Conservation (phyloP, 2,888 invertebrate species). For the Tachina grossa region DNA sequence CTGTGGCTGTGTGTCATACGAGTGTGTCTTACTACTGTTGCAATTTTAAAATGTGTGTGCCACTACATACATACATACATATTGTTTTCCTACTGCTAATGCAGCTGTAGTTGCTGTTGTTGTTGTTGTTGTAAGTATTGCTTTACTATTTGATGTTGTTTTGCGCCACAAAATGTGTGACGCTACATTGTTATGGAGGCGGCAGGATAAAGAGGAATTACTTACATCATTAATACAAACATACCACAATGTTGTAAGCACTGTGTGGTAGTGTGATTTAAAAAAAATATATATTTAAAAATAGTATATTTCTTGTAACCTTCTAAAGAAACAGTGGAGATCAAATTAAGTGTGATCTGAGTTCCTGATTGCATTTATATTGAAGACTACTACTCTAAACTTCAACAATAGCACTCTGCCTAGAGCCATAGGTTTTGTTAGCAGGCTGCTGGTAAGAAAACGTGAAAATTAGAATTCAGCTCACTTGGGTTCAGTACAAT, state of each 20-base stretch:
- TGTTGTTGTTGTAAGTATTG: constrained; percentile 38
- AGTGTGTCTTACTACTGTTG: constrained; percentile 11
- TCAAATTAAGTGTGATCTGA: neutral
- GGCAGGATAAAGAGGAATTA: constrained; percentile 40
- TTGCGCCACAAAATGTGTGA: constrained; percentile 62
- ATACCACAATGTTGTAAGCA: constrained; percentile 55
- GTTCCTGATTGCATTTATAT: no score
- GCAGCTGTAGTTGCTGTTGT: constrained; percentile 13
- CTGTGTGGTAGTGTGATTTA: constrained; percentile 21
- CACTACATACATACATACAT: neutral
- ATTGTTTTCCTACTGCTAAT: neutral
- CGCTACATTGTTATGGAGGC: constrained; percentile 33
- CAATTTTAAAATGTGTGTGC: constrained; percentile 23
- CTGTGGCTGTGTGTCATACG: constrained; percentile 22
- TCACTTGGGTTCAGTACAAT: no score
- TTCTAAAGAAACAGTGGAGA: neutral
- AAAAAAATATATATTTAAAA: constrained; percentile 31
- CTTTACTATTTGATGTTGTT: constrained; percentile 50
- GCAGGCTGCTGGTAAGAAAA: no score
- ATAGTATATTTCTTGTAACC: neutral
- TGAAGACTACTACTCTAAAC: no score
- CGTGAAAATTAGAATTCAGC: no score
- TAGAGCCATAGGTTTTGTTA: no score
- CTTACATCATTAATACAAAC: constrained; percentile 61
- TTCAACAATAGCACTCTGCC: no score